Percentiles rank a stretch among this genome's conserved stretches.
Conservation (phyloP, 2,888 invertebrate genomes). For the Bruchidius siliquastri region DNA sequence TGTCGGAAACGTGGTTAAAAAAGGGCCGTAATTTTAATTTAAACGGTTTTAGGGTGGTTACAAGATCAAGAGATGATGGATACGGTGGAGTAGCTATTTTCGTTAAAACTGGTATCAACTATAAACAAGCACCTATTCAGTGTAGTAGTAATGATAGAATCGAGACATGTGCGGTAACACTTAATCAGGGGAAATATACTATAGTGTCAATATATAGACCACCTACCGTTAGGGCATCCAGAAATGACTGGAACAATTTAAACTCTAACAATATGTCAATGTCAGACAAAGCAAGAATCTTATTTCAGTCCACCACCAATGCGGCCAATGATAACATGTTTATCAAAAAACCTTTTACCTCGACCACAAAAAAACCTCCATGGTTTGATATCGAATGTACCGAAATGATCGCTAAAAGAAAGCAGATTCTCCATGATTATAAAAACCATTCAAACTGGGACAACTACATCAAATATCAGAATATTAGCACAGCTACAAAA, state of each 20-base stretch:
- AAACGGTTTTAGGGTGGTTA: background rate
- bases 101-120: background rate
- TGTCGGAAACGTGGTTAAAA: background rate
- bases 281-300: background rate
- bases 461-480: background rate
- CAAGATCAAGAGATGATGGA: background rate
- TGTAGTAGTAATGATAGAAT: background rate
- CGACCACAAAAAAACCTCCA: background rate
- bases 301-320: background rate
- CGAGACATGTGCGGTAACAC: conserved; percentile 4
- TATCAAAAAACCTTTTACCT: conserved; percentile 1
- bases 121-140: background rate
- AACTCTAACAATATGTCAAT: background rate
- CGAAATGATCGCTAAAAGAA: background rate
- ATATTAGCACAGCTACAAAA: background rate
- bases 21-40: background rate
- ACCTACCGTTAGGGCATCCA: background rate
- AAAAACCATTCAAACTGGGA: background rate
- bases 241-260: conserved; percentile 2
- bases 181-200: background rate
- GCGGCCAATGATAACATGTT: background rate
- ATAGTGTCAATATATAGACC: conserved; percentile 7
- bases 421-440: background rate
- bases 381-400: background rate
- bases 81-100: background rate